These are phyloP conservation scores for Scomber colias DNA, from an alignment of 2,113 vertebrate species.

Conservation along the genomic window DNA sequence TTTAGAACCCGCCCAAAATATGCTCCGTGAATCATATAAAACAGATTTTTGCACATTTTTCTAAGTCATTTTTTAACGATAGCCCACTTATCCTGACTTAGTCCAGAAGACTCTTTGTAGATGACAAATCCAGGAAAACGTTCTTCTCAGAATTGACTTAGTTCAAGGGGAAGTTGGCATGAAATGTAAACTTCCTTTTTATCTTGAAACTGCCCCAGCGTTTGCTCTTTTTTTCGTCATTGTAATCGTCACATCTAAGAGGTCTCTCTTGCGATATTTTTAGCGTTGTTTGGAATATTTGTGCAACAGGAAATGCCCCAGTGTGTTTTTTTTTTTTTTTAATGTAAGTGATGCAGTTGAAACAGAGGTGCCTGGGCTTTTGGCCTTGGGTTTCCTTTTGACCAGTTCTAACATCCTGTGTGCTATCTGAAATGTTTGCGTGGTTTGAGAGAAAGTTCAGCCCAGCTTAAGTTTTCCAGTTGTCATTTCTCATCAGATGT, in stretches of 20 bases:
- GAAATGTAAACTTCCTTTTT: slow-evolving; percentile 1
- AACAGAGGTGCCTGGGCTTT: slow-evolving; percentile 3
- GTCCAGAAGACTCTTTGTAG: not conserved
- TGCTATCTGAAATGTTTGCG: slow-evolving; percentile 10
- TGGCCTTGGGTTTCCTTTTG: slow-evolving; percentile 20
- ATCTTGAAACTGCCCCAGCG: not conserved
- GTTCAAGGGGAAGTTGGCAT: slow-evolving; percentile 6
- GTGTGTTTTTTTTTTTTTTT: not conserved
- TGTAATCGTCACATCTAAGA: not conserved
- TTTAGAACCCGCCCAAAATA: slow-evolving; percentile 28
- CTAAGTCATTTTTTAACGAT: not conserved
- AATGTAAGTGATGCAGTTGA: slow-evolving; percentile 14
- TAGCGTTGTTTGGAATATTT: slow-evolving; percentile 51
- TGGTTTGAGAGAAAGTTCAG: not conserved
- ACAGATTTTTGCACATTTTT: slow-evolving; percentile 1
- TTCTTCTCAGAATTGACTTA: not conserved
- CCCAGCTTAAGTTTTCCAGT: not conserved
- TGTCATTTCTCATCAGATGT: not conserved
- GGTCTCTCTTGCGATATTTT: slow-evolving; percentile 33
- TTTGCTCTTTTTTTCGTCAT: not conserved
- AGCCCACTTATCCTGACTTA: not conserved
- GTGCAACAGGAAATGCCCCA: slow-evolving; percentile 70
- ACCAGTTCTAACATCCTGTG: slow-evolving; percentile 15
- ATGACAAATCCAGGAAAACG: not conserved
- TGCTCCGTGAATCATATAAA: slow-evolving; percentile 27